These are phyloP conservation scores for Cylas formicarius DNA, from an alignment of 1,140 invertebrate species.

Conservation along the genomic window DNA sequence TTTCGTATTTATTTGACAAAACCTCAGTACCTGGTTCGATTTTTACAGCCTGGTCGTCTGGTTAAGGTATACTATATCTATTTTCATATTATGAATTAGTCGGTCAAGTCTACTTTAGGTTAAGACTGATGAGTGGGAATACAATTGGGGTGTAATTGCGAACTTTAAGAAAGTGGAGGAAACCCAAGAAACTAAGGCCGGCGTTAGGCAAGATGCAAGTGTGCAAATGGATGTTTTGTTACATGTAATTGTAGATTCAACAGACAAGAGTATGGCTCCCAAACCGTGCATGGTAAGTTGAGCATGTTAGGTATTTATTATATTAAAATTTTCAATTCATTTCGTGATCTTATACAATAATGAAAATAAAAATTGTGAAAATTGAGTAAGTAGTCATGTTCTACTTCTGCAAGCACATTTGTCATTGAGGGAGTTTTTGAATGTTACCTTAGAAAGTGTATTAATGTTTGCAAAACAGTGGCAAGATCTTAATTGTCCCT, in stretches of 20 bases:
- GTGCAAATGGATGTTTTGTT: slow-evolving; percentile 80
- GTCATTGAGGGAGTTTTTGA: too few species aligned
- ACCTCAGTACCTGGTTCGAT: slow-evolving; percentile 85
- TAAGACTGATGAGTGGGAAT: slow-evolving; percentile 77
- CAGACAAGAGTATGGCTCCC: slow-evolving; percentile 46
- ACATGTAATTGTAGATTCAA: slow-evolving; percentile 55
- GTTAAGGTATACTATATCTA: slow-evolving; percentile 62
- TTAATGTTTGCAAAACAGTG: too few species aligned
- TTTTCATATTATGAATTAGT: slow-evolving; percentile 11
- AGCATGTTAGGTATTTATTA: slow-evolving; percentile 39
- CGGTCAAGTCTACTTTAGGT: slow-evolving; percentile 50
- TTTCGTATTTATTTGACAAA: slow-evolving; percentile 75
- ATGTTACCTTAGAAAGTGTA: too few species aligned
- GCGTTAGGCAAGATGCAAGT: slow-evolving; percentile 44
- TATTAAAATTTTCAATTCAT: slow-evolving; percentile 23
- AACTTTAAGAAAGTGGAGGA: slow-evolving; percentile 76
- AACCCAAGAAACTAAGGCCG: slow-evolving; percentile 38
- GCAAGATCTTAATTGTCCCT: too few species aligned
- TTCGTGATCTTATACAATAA: too few species aligned
- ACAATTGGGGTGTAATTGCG: slow-evolving; percentile 93
- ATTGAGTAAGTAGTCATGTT: too few species aligned
- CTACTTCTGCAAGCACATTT: too few species aligned
- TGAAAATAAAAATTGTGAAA: too few species aligned
- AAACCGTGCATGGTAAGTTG: slow-evolving; percentile 58
- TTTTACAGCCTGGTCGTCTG: slow-evolving; percentile 88